Base-by-base conservation (phyloP, 2,113 vertebrate species). In the Nothoprocta perdicaria region DNA sequence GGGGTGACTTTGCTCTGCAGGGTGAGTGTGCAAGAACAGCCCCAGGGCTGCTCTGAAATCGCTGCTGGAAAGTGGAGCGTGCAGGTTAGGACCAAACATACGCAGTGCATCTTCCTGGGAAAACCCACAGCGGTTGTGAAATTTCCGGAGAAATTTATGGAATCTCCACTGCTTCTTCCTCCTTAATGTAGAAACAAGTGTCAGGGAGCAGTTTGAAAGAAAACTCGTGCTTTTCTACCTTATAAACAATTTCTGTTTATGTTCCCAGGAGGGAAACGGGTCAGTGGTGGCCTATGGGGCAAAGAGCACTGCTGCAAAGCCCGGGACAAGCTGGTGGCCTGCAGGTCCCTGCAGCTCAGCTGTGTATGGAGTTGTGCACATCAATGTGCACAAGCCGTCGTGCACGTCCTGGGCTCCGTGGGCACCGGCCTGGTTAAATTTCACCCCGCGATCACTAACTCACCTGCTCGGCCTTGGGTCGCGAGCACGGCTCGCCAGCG, bases 301-400 rank as follows among this genome's bases (percentile, higher is more conserved):
- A 24, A 53, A 12, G 2, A 3, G 75, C 29, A 1, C 22, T 5
- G 4, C 84, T 33, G 5, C 1, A 5, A 12, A 9, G 35, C 40
- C 5, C 0, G 63, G 84, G 52, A 19, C 0, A 1, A 17, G 75
- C 24, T 11, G 82, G 23, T 8, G 6, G 11, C 21, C n/a, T 17
- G 52, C 67, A 16, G 45, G 77, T 68, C 45, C n/a, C 41, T 1
- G 0, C 5, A 2, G 2, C 3, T 68, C 43, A 6, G 35, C 72
- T 10, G 38, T 1, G 50, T 2, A 1, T 1, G 1, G 62, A 11
- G 9, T 12, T 3, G 0, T 1, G 21, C 26, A 2, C 26, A 2
- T 10, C 61, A 5, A 41, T 5, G 53, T 38, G 35, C 35, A 38
- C 35, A 18, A 3, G 27, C 10, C 45, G 4, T 0, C 1, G 23